Evolutionary conservation across 2,888 invertebrate species (phyloP).

Genomic region (Aricia artaxerxes): DNA sequence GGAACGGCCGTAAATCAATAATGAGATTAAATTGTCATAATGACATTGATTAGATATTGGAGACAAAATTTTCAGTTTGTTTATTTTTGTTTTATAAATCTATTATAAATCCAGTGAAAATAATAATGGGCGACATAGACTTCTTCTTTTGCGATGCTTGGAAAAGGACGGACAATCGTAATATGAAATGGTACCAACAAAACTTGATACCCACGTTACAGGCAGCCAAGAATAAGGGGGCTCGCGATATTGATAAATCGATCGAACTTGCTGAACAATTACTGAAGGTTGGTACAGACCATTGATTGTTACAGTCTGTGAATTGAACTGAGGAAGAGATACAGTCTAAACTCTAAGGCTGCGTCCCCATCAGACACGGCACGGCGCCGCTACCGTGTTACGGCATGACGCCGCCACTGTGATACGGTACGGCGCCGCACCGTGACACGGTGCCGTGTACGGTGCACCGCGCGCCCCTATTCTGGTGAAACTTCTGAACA

Average conservation of each 20-base stretch:
- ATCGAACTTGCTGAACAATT: constrained; percentile 59
- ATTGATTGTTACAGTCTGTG: no score
- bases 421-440: no score
- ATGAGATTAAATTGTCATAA: background rate
- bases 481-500: no score
- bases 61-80: background rate
- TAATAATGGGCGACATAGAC: background rate
- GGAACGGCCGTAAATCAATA: no score
- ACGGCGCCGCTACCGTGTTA: no score
- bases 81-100: background rate
- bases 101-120: background rate
- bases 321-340: no score
- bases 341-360: no score
- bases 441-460: no score
- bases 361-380: no score
- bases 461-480: no score
- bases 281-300: constrained; percentile 47
- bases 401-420: no score
- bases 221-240: constrained; percentile 60
- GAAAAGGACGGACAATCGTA: constrained; percentile 49
- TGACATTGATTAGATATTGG: background rate
- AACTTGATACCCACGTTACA: constrained; percentile 58
- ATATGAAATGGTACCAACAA: constrained; percentile 59
- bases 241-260: constrained; percentile 58
- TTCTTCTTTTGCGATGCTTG: constrained; percentile 50